Base-by-base conservation (phyloP, 37 sponge, comb jelly and placozoan genomes). In the Eunapius fragilis region DNA sequence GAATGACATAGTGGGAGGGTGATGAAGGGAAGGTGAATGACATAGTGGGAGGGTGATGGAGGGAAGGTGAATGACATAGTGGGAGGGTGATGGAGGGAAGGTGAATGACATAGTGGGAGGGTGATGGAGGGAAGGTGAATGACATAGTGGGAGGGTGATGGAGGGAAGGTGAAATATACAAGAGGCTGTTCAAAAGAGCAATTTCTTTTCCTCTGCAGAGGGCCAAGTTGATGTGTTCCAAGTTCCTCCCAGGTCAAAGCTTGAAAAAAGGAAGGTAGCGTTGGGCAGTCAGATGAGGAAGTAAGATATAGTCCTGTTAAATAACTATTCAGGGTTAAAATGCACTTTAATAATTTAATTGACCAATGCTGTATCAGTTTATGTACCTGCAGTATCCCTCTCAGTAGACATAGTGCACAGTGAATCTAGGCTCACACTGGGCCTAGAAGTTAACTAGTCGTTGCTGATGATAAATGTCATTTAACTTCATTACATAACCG, bases 181-280 rank as follows among this genome's bases (percentile, higher is more conserved):
- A 28, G 71, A 10, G 71, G 7, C 28, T 71, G 26, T 71, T 10
- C 3, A 13, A 71, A 6, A 12, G 26, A 71, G 12, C 28, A n/a
- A n/a, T n/a, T 71, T 9, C 33, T 75, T 31, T 4, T 12, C 33
- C 2, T 47, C 32, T 22, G 17, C 87, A 83, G 89, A 88, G 34
- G 86, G 86, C 23, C 47, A 82, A 58, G 79, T 88, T 33, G 89
- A 93, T 30, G 93, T 93, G 7, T 93, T 83, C 72, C 93, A 93
- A 50, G 78, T 75, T 22, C 75, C 33, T 26, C 13, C 30, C 34
- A 75, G 24, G 67, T 31, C 7, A 82, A 77, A 32, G 45, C 26
- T 37, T 45, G 82, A 90, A 27, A 90, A 41, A 33, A 80, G 36
- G n/a, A 90, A 85, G 30, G 49, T 76, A 48, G 91, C 83, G 2